phyloP scores from a whole-genome alignment of 2,797 vertebrate genomes.

The Cirrhinus mrigala region DNA sequence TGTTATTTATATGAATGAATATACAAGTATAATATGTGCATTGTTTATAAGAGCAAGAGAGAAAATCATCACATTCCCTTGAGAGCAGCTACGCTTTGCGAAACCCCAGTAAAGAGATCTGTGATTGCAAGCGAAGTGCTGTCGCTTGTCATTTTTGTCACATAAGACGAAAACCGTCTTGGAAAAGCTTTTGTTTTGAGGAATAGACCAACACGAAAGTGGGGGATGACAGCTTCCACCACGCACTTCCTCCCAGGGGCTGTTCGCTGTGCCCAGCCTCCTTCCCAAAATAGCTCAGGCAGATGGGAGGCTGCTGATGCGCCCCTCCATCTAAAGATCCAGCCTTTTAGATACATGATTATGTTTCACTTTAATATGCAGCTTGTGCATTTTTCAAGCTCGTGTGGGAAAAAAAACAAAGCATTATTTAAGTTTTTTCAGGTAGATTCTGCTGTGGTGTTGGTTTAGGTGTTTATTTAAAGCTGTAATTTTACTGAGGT shows the following conservation, averaged over 20 bases:
- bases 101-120: neutral
- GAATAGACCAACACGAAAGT: constrained; percentile 9
- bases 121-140: neutral
- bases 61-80: neutral
- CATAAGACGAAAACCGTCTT: constrained; percentile 1
- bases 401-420: no score
- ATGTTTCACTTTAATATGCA: constrained; percentile 17
- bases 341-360: constrained; percentile 9
- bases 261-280: constrained; percentile 68
- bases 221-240: constrained; percentile 55
- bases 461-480: neutral
- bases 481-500: neutral
- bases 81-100: neutral
- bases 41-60: neutral
- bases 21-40: neutral
- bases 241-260: constrained; percentile 64
- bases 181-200: constrained; percentile 36
- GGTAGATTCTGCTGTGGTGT: neutral
- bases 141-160: constrained; percentile 28
- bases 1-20: neutral
- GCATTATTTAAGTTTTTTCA: neutral
- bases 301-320: constrained; percentile 45
- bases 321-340: constrained; percentile 36
- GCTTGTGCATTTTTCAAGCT: neutral
- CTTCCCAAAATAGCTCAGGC: constrained; percentile 73